Conservation (phyloP, 1,140 invertebrate species). For the Pseudomyrmex concolor region DNA sequence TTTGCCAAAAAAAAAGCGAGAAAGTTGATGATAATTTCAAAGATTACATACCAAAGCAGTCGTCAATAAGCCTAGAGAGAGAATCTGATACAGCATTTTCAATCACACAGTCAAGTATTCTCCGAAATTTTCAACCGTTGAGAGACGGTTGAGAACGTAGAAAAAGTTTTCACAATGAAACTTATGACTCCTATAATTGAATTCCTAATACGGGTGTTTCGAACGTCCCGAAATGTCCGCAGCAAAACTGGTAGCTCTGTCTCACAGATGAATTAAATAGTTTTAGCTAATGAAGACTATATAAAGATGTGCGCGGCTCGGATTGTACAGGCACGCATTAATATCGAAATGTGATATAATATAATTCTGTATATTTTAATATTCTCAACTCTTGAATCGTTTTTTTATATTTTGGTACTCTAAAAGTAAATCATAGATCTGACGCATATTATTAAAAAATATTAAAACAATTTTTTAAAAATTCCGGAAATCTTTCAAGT, state of each 20-base stretch:
- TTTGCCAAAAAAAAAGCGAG: constrained; percentile 1
- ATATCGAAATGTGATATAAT: too few relatives aligned
- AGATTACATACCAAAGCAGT: constrained; percentile 14
- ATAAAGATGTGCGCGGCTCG: neutral
- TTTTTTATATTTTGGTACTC: too few relatives aligned
- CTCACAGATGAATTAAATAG: constrained; percentile 17
- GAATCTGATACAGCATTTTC: constrained; percentile 34
- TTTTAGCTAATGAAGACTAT: neutral
- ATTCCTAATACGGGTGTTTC: constrained; percentile 13
- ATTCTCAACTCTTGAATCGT: too few relatives aligned
- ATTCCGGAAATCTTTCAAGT: too few relatives aligned
- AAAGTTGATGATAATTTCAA: neutral
- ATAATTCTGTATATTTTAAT: too few relatives aligned
- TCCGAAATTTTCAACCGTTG: neutral
- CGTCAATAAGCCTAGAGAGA: constrained; percentile 3
- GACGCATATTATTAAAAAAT: too few relatives aligned
- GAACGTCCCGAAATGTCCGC: neutral
- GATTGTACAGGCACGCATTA: too few relatives aligned
- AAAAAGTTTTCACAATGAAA: neutral
- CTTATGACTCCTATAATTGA: neutral
- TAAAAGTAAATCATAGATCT: too few relatives aligned
- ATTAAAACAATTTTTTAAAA: too few relatives aligned
- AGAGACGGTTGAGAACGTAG: neutral
- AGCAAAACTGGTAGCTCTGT: neutral
- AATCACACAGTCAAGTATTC: constrained; percentile 31